A percentile compares a stretch with the other conserved stretches of the same genome.
Conservation (phyloP, 2,888 invertebrate species). For the Apomyelois bistriatella region DNA sequence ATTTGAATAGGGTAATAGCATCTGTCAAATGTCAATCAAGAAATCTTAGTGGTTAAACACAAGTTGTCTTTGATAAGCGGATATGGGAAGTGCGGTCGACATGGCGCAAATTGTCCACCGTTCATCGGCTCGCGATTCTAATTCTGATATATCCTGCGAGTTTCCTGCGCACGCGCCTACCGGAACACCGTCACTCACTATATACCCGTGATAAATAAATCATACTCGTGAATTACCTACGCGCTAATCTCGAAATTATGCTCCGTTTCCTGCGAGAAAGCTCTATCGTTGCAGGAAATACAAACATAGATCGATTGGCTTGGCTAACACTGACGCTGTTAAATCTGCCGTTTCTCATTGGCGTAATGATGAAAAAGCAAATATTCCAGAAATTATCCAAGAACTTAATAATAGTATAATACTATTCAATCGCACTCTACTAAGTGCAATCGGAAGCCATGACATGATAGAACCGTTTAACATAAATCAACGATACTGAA, state of each 20-base stretch:
- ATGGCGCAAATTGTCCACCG: conserved; percentile 51
- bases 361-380: background rate
- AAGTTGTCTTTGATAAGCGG: conserved; percentile 45
- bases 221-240: conserved; percentile 10
- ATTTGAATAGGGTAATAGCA: conserved; percentile 13
- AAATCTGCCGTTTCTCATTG: background rate
- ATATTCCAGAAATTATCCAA: background rate
- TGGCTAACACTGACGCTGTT: background rate
- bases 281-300: conserved; percentile 9
- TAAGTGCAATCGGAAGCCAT: background rate
- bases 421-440: background rate
- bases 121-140: conserved; percentile 62
- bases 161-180: conserved; percentile 54
- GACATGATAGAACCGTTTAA: conserved; percentile 7
- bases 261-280: conserved; percentile 9
- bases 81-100: conserved; percentile 59
- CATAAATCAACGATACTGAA: conserved; percentile 1
- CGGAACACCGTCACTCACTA: conserved; percentile 48
- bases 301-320: conserved; percentile 7
- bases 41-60: conserved; percentile 24
- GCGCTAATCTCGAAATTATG: conserved; percentile 11
- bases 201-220: conserved; percentile 54
- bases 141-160: conserved; percentile 66
- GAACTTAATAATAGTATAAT: background rate
- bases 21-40: conserved; percentile 17